Conservation (phyloP, 2,888 invertebrate genomes). For the Vanessa cardui region DNA sequence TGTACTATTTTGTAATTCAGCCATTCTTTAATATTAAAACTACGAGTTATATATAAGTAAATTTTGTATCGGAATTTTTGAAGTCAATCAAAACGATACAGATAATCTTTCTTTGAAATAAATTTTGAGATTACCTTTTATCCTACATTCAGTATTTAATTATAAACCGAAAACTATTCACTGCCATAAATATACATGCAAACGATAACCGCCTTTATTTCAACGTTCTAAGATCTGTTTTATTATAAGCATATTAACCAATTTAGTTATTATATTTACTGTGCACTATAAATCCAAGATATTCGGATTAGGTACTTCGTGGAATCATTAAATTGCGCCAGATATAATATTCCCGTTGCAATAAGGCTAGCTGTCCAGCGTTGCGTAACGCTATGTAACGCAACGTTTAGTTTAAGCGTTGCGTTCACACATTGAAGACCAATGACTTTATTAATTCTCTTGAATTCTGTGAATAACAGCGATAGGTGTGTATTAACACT, state of each 20-base stretch:
- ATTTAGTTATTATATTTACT: slow-evolving; percentile 27
- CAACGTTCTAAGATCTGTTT: slow-evolving; percentile 6
- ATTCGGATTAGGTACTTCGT: slow-evolving; percentile 46
- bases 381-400: slow-evolving; percentile 12
- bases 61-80: too few relatives aligned
- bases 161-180: slow-evolving; percentile 3
- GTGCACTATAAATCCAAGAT: slow-evolving; percentile 41
- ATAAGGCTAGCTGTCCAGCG: slow-evolving; percentile 20
- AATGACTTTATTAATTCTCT: not conserved
- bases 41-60: too few relatives aligned
- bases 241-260: not conserved
- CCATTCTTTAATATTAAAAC: too few relatives aligned
- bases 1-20: too few relatives aligned
- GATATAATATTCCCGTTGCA: slow-evolving; percentile 26
- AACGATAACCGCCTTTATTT: not conserved
- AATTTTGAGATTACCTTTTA: not conserved
- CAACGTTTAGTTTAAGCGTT: not conserved
- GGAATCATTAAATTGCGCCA: slow-evolving; percentile 44
- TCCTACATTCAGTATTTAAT: slow-evolving; percentile 1
- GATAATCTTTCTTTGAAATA: not conserved
- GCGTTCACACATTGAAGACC: not conserved
- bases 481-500: not conserved
- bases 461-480: not conserved
- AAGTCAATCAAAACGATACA: not conserved
- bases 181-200: not conserved